Evolutionary conservation across 2,113 vertebrate species (phyloP).

Genomic region (Alouatta palliata): DNA sequence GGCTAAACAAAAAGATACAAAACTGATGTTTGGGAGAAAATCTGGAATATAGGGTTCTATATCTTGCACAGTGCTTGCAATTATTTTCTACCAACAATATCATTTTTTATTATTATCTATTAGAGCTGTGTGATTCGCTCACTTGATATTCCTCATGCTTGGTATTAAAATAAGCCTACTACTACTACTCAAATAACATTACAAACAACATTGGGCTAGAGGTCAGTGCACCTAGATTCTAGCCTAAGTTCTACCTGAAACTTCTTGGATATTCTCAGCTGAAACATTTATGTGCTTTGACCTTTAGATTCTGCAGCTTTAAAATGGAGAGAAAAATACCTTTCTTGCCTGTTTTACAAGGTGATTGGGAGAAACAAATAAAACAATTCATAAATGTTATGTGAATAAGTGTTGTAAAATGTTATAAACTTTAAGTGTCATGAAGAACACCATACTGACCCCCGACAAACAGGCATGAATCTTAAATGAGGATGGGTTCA

Average conservation of each 20-base stretch:
- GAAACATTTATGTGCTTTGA: not conserved
- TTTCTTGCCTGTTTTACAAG: not conserved
- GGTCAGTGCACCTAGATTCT: not conserved
- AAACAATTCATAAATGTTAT: not conserved
- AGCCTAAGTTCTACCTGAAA: not conserved
- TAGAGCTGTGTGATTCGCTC: not conserved
- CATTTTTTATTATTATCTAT: not conserved
- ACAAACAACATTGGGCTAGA: not conserved
- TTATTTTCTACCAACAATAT: not conserved
- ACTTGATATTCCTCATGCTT: not conserved
- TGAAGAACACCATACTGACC: not conserved
- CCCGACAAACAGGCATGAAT: not conserved
- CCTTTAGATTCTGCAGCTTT: not conserved
- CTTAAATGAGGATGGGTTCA: not conserved
- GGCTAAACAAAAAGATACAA: conserved; percentile 3
- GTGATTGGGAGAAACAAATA: not conserved
- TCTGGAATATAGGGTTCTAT: not conserved
- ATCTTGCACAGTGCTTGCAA: not conserved
- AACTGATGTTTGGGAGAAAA: conserved; percentile 2
- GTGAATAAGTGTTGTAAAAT: not conserved
- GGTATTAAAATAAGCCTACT: conserved; percentile 17
- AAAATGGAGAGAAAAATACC: not conserved
- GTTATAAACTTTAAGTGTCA: not conserved
- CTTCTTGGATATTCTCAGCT: not conserved
- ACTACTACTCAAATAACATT: not conserved